These are phyloP conservation scores for Rhagonycha lutea DNA, from an alignment of 2,888 invertebrate species.

Conservation along the genomic window DNA sequence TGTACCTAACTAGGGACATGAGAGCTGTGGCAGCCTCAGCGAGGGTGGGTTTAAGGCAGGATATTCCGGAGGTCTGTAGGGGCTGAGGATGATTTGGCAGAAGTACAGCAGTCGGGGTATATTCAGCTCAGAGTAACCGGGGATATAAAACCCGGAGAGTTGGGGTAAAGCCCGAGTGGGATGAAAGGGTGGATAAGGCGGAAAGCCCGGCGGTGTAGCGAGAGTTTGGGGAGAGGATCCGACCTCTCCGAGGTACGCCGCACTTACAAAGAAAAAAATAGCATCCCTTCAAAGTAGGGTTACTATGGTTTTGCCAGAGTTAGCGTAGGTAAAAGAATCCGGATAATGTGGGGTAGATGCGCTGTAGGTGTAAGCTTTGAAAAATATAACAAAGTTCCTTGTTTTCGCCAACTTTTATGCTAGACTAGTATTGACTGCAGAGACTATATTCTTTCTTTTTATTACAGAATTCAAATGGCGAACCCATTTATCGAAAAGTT, in stretches of 20 bases:
- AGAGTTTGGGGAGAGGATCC: conserved; percentile 39
- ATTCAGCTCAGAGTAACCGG: conserved; percentile 49
- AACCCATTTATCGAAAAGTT: conserved; percentile 85
- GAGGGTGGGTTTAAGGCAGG: conserved; percentile 43
- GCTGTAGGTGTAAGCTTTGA: conserved; percentile 20
- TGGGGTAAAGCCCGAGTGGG: conserved; percentile 37
- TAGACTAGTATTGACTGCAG: conserved; percentile 15
- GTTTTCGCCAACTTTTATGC: conserved; percentile 22
- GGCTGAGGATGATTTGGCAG: conserved; percentile 56
- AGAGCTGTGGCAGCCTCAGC: conserved; percentile 39
- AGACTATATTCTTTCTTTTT: conserved; percentile 42
- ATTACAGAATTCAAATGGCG: conserved; percentile 73
- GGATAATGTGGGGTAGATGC: conserved; percentile 28
- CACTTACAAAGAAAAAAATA: conserved; percentile 39
- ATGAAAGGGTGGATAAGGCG: conserved; percentile 35
- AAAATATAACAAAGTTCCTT: conserved; percentile 25
- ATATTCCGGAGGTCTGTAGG: conserved; percentile 51
- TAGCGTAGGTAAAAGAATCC: conserved; percentile 31
- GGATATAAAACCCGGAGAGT: conserved; percentile 49
- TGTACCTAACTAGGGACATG: conserved; percentile 43
- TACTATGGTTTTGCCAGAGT: conserved; percentile 42
- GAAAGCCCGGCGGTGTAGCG: conserved; percentile 38
- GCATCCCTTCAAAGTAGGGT: conserved; percentile 41
- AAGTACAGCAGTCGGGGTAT: conserved; percentile 50
- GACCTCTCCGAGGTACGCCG: conserved; percentile 40